Conservation (phyloP, 1,140 invertebrate genomes). For the Brachionus paranguensis region DNA sequence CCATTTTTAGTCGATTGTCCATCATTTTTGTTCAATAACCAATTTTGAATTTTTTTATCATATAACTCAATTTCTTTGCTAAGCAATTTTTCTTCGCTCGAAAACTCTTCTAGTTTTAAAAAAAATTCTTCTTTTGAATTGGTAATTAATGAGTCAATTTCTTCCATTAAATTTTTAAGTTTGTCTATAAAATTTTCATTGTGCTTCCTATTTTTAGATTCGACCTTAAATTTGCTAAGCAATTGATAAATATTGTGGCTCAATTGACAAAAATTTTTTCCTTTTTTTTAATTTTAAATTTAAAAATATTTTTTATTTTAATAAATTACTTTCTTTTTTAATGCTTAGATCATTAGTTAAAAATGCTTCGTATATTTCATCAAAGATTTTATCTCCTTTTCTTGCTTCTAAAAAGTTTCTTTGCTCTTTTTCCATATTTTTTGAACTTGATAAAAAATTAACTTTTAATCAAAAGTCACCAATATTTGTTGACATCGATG, state of each 20-base stretch:
- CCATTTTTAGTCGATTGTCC: background rate
- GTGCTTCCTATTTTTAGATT: background rate
- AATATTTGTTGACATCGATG: too few relatives aligned
- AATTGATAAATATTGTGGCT: background rate
- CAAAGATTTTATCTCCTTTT: background rate
- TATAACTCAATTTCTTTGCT: slow-evolving; percentile 48
- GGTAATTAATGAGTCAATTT: background rate
- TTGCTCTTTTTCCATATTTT: slow-evolving; percentile 21
- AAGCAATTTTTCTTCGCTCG: slow-evolving; percentile 47
- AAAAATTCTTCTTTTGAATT: background rate
- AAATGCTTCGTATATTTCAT: background rate
- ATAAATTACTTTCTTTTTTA: slow-evolving; percentile 12
- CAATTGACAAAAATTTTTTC: background rate
- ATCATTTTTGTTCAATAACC: slow-evolving; percentile 44
- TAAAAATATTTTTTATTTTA: background rate
- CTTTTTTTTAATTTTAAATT: background rate
- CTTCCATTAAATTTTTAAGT: slow-evolving; percentile 4
- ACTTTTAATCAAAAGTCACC: too few relatives aligned
- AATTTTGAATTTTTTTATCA: slow-evolving; percentile 52
- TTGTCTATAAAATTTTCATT: slow-evolving; percentile 15
- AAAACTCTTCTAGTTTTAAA: slow-evolving; percentile 50
- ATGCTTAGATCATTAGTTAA: background rate
- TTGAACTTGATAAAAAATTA: background rate
- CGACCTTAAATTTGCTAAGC: background rate
- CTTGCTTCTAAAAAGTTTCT: background rate